A percentile compares a stretch with the other conserved stretches of the same genome.
These are phyloP conservation scores for Scomber japonicus DNA, from an alignment of 2,113 vertebrate species.

Conservation along the genomic window DNA sequence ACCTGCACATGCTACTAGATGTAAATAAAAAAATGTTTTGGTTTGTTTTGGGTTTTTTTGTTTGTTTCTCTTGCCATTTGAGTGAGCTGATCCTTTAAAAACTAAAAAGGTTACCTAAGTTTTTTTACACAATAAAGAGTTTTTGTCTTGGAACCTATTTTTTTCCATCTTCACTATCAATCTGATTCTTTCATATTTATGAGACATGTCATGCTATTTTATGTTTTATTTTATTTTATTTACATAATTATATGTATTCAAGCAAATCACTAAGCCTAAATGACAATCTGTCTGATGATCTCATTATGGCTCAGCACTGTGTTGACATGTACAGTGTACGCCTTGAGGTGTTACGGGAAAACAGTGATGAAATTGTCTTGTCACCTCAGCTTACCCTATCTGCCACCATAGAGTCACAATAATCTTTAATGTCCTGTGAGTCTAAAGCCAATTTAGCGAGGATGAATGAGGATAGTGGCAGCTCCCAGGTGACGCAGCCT, in stretches of 20 bases:
- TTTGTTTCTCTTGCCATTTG: no score
- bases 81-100: no score
- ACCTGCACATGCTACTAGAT: no score
- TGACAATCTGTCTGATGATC: conserved; percentile 47
- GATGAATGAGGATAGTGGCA: conserved; percentile 71
- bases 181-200: no score
- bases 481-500: conserved; percentile 71
- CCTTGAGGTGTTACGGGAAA: conserved; percentile 36
- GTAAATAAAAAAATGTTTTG: no score
- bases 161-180: no score
- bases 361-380: conserved; percentile 14
- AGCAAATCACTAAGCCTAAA: background rate
- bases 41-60: no score
- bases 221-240: background rate
- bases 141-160: no score
- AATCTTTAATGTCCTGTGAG: conserved; percentile 63
- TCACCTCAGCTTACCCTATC: conserved; percentile 42
- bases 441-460: conserved; percentile 68
- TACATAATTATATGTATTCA: background rate
- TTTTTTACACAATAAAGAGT: no score
- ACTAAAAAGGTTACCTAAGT: no score
- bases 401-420: conserved; percentile 36
- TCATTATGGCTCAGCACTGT: conserved; percentile 17
- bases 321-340: conserved; percentile 8
- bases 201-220: background rate